Evolutionary conservation across 2,113 vertebrate species (phyloP), one percentile per base, ranked within the genome.

Genomic region (Lepus americanus): DNA sequence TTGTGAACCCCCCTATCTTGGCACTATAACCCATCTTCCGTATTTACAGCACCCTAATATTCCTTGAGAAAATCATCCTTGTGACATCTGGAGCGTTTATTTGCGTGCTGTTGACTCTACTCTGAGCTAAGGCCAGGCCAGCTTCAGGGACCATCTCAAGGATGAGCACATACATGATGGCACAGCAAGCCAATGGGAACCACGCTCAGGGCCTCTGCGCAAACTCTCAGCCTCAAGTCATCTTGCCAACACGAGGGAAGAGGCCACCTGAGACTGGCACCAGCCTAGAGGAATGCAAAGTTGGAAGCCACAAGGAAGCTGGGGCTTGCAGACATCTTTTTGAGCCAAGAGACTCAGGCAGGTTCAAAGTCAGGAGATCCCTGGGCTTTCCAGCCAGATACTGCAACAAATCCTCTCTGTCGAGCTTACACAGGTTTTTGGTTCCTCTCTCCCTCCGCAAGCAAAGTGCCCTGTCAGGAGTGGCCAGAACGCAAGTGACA

Each of bases 1-100:
- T 53, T 77, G 69, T 87, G 87, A 31, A 4, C 89, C 80, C 63
- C 6, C 5, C 73, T 19, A 59, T 16, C 55, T 59, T 11, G 55
- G 55, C 55, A 59, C 55, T 59, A 59, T 59, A 59, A 14, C 36
- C 12, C 63, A 49, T 27, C 53, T 89, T 90, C 93, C 89, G 76
- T 94, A 96, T 96, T 97, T 94, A 93, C 20, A 96, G 87, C 72
- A 92, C 80, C 94, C 77, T 87, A 86, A 84, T 92, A 94, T 73
- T 96, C 81, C 90, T 93, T 80, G 83, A 72, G 72, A 89, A 96
- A 89, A 89, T 70, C 66, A 78, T 78, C 74, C 73, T n/a, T 95
- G 53, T 67, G 51, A 78, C 64, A 88, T 92, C 67, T 19, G 3
- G 69, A 96, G 91, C 82, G 95, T 87, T 89, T 76, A 89, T 92